Base-by-base conservation (phyloP, 1,140 invertebrate species). In the Maconellicoccus hirsutus region DNA sequence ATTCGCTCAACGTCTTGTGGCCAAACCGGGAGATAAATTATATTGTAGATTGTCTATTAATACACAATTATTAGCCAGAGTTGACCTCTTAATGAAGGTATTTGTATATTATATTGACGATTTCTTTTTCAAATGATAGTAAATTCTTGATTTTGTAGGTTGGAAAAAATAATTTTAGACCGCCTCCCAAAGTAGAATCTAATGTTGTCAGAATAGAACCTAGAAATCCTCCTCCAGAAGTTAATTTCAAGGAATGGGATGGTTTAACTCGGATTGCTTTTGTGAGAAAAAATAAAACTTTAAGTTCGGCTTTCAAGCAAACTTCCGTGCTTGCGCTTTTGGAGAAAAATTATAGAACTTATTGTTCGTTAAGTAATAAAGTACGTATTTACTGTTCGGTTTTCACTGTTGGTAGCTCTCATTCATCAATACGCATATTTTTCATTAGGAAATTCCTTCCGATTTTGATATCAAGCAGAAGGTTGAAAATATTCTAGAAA, bases 181-280 rank as follows among this genome's bases (percentile, higher is more conserved):
- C 98, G 52, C 97, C 98, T 42, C 97, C 97, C 38, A 98, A 96
- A 84, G 94, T 99, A 0, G 98, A 99, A 81, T 98, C 96, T 0
- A 93, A 89, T 83, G 97, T 99, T n/a, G 94, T 99, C 0, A 83
- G 98, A 77, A 89, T 99, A 78, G 96, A 99, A 79, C 97, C 96
- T 4, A 86, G 89, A 77, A 96, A 96, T 84, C 98, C 97, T 66
- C 93, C 95, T 38, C 96, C 96, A 26, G 88, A 93, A 12, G 92
- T 99, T 26, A 95, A 97, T 80, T 99, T 95, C 79, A 88, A 89
- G 75, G 96, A 98, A 84, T 99, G 96, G 96, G 97, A 99, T 85
- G 94, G 94, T 8, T 80, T 99, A 19, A 92, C 96, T 0, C 84
- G 96, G 76, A 94, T 98, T 75, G 92, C 89, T 25, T 99, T 99